Conservation (phyloP, 1,140 invertebrate genomes). For the Hormaphis cornu region DNA sequence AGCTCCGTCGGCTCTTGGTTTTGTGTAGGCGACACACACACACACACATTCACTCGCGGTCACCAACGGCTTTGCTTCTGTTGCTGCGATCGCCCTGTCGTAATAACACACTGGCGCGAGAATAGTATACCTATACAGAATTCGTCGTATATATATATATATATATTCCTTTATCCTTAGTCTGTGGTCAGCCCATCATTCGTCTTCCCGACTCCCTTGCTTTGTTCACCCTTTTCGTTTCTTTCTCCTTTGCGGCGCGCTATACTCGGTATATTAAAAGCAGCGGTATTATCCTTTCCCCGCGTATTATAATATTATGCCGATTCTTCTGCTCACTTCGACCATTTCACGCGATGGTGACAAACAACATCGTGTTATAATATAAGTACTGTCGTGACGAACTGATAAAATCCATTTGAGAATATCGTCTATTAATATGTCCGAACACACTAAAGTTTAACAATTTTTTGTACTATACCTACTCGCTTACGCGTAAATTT, state of each 20-base stretch:
- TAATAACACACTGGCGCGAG: not conserved
- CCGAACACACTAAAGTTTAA: too few relatives aligned
- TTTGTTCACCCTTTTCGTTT: not conserved
- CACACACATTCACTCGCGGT: conserved; percentile 3
- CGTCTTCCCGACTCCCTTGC: conserved; percentile 12
- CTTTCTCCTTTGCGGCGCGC: not conserved
- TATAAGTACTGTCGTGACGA: not conserved
- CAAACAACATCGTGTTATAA: not conserved
- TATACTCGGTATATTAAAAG: too few relatives aligned
- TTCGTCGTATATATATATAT: not conserved
- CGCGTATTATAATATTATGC: not conserved
- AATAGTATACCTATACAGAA: not conserved
- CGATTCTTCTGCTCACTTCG: not conserved
- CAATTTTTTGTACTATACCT: too few relatives aligned
- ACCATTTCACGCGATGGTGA: not conserved
- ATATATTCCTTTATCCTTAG: conserved; percentile 24
- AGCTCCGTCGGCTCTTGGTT: conserved; percentile 15
- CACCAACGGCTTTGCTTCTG: conserved; percentile 1
- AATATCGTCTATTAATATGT: not conserved
- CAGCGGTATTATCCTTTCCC: not conserved
- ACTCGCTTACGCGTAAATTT: too few relatives aligned
- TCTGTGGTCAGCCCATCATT: conserved; percentile 2
- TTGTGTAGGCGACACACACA: not conserved
- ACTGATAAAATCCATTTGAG: not conserved
- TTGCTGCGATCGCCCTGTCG: not conserved